Percentiles rank a stretch among this genome's conserved stretches.
Evolutionary conservation across 2,888 invertebrate genomes (phyloP).

Genomic region (Melieria omissa): DNA sequence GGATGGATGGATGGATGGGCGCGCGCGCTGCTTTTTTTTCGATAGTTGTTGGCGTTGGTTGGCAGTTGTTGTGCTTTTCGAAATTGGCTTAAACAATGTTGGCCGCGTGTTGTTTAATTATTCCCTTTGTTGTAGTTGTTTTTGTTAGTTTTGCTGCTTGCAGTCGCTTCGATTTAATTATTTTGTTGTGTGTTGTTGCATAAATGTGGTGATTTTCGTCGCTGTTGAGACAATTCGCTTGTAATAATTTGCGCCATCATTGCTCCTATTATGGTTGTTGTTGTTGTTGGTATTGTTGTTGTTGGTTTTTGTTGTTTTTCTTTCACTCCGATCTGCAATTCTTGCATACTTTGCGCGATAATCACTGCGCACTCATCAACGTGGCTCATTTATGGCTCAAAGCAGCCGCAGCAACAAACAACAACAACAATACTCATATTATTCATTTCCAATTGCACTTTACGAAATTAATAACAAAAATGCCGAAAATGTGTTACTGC

Average conservation of each 20-base stretch:
- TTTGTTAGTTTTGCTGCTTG: slow-evolving; percentile 11
- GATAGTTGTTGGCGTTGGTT: slow-evolving; percentile 31
- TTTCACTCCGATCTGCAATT: neutral
- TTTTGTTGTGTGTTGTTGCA: slow-evolving; percentile 15
- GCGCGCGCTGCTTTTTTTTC: slow-evolving; percentile 8
- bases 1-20: slow-evolving; percentile 4
- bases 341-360: no score
- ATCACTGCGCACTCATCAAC: no score
- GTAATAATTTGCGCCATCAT: no score
- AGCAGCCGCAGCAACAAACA: no score
- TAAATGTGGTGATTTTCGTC: slow-evolving; percentile 14
- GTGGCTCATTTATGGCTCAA: no score
- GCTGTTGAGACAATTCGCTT: no score
- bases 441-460: no score
- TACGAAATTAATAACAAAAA: no score
- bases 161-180: slow-evolving; percentile 14
- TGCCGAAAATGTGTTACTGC: no score
- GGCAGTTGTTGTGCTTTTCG: slow-evolving; percentile 36
- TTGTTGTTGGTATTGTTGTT: slow-evolving; percentile 26
- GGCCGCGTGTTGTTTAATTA: slow-evolving; percentile 11
- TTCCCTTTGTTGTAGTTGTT: slow-evolving; percentile 14
- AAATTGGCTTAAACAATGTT: slow-evolving; percentile 21
- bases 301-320: slow-evolving; percentile 20
- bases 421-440: no score
- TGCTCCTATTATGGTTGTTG: neutral